A percentile compares a stretch with the other conserved stretches of the same genome.
Conservation (phyloP, 2,888 invertebrate genomes). For the Lasioglossum vierecki region DNA sequence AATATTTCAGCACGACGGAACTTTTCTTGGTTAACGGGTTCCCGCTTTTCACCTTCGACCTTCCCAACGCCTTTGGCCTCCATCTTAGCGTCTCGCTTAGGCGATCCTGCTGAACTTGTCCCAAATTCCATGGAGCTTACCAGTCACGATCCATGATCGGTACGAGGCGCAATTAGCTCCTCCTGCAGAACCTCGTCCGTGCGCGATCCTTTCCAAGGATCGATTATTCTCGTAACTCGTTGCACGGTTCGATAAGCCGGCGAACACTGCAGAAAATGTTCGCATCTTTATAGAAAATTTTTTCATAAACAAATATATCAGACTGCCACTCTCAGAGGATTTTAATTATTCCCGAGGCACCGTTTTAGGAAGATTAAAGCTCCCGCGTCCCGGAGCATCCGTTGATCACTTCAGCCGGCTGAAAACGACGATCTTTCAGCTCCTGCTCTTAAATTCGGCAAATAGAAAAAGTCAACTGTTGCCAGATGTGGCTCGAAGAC, state of each 20-base stretch:
- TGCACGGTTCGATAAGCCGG: slow-evolving; percentile 10
- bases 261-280: neutral
- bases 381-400: neutral
- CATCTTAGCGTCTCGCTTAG: slow-evolving; percentile 47
- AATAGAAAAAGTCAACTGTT: neutral
- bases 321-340: neutral
- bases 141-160: slow-evolving; percentile 48
- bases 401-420: neutral
- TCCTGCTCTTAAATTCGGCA: neutral
- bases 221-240: slow-evolving; percentile 24
- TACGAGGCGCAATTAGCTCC: slow-evolving; percentile 53
- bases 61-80: slow-evolving; percentile 55
- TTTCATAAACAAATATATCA: neutral
- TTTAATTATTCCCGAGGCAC: neutral
- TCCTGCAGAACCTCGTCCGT: slow-evolving; percentile 43
- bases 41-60: slow-evolving; percentile 68
- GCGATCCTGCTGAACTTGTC: slow-evolving; percentile 68
- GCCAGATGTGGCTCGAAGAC: neutral
- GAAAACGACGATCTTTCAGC: neutral
- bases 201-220: slow-evolving; percentile 47
- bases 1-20: slow-evolving; percentile 42
- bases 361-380: neutral
- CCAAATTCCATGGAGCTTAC: slow-evolving; percentile 63
- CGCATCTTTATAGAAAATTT: neutral
- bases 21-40: slow-evolving; percentile 65